Conservation (phyloP, 2,888 invertebrate species). For the Brachypalpus laphriformis region DNA sequence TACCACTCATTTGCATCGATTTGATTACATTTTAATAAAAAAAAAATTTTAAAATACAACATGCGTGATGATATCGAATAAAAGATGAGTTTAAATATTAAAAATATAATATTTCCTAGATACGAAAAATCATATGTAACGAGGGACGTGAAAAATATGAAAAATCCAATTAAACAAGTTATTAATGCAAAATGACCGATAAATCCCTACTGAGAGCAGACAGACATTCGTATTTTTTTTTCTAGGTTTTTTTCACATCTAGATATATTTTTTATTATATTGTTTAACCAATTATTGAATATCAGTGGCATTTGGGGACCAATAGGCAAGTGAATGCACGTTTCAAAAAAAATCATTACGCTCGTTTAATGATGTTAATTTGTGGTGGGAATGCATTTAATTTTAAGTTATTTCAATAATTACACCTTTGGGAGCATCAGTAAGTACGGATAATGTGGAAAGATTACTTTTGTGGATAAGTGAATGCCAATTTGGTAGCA, state of each 20-base stretch:
- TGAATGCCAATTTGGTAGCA: neutral
- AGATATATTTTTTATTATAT: neutral
- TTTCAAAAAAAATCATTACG: constrained; percentile 16
- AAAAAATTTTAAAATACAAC: neutral
- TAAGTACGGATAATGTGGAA: neutral
- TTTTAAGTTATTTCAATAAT: neutral
- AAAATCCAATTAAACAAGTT: constrained; percentile 68
- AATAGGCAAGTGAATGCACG: neutral
- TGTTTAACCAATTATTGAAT: constrained; percentile 15
- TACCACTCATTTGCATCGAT: neutral
- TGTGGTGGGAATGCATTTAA: constrained; percentile 13
- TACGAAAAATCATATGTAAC: neutral
- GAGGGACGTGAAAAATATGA: constrained; percentile 6
- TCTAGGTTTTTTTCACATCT: neutral
- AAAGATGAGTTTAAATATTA: constrained; percentile 32
- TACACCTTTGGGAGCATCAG: neutral
- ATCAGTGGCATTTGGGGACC: constrained; percentile 19
- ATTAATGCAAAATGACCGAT: constrained; percentile 48
- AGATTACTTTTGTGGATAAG: neutral
- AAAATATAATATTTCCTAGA: constrained; percentile 19
- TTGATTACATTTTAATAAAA: constrained; percentile 1
- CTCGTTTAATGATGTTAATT: constrained; percentile 27
- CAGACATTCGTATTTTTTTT: constrained; percentile 4
- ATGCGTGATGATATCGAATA: constrained; percentile 2
- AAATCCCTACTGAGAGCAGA: constrained; percentile 13